Conservation (phyloP, 2,888 invertebrate genomes). For the Agrenia bidenticulata region DNA sequence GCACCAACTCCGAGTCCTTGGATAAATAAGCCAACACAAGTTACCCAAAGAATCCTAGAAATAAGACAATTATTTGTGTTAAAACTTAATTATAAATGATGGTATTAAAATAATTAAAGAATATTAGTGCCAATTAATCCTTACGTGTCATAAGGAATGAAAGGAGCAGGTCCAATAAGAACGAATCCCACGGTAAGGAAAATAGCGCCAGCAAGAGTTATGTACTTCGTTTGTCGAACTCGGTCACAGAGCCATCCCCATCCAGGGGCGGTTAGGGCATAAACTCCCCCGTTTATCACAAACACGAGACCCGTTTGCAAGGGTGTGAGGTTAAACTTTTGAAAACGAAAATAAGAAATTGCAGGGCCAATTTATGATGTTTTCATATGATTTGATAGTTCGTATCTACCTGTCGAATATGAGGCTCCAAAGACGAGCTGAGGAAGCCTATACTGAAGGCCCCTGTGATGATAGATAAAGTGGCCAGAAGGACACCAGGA, state of each 20-base stretch:
- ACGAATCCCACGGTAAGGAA: slow-evolving; percentile 69
- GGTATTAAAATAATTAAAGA: neutral
- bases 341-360: too few relatives aligned
- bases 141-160: slow-evolving; percentile 67
- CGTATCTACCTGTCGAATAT: slow-evolving; percentile 57
- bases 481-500: slow-evolving; percentile 56
- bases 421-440: slow-evolving; percentile 62
- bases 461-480: slow-evolving; percentile 55
- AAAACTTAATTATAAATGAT: neutral
- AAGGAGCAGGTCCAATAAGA: slow-evolving; percentile 78
- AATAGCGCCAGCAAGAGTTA: slow-evolving; percentile 67
- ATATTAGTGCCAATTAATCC: slow-evolving; percentile 15
- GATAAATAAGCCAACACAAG: slow-evolving; percentile 69
- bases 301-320: slow-evolving; percentile 76
- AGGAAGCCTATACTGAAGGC: slow-evolving; percentile 59
- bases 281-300: slow-evolving; percentile 77
- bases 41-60: slow-evolving; percentile 66
- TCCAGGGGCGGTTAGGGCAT: slow-evolving; percentile 64
- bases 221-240: slow-evolving; percentile 66
- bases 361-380: too few relatives aligned
- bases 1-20: slow-evolving; percentile 87
- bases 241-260: slow-evolving; percentile 82
- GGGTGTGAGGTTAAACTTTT: slow-evolving; percentile 67
- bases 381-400: too few relatives aligned
- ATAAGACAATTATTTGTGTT: neutral